Conservation (phyloP, 2,113 vertebrate species). For the Siphamia tubifer region DNA sequence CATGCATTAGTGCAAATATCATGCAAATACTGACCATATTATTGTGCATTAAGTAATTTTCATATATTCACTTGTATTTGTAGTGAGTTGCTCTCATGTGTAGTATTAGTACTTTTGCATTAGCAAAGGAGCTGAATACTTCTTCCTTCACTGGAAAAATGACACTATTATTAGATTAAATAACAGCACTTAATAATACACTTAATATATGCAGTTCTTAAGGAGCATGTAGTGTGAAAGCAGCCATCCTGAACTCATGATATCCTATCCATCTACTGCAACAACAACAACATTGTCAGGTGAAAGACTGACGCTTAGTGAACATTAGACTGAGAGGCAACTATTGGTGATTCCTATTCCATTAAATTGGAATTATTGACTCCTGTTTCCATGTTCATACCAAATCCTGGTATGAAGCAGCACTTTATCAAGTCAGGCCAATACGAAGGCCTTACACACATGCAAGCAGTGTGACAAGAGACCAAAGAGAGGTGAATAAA, state of each 20-base stretch:
- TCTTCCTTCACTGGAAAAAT: too few relatives aligned
- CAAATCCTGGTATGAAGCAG: background rate
- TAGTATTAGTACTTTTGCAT: too few relatives aligned
- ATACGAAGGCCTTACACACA: background rate
- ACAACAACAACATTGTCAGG: conserved; percentile 10
- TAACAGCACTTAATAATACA: background rate
- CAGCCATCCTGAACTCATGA: conserved; percentile 25
- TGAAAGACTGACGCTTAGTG: conserved; percentile 10
- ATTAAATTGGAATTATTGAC: conserved; percentile 29
- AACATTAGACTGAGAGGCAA: conserved; percentile 23
- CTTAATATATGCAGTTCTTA: background rate
- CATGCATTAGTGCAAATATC: too few relatives aligned
- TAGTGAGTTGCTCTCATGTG: too few relatives aligned
- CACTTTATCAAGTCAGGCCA: background rate
- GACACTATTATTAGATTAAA: too few relatives aligned
- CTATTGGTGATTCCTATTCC: conserved; percentile 42
- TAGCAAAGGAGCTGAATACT: too few relatives aligned
- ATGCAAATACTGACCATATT: too few relatives aligned
- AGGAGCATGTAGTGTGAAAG: conserved; percentile 18
- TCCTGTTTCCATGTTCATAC: background rate
- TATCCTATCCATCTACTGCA: conserved; percentile 3
- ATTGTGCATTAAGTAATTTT: too few relatives aligned
- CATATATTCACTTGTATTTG: too few relatives aligned
- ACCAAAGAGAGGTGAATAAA: conserved; percentile 52
- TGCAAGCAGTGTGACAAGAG: conserved; percentile 30